Conservation (phyloP, 1,140 invertebrate genomes). For the Maniola jurtina region DNA sequence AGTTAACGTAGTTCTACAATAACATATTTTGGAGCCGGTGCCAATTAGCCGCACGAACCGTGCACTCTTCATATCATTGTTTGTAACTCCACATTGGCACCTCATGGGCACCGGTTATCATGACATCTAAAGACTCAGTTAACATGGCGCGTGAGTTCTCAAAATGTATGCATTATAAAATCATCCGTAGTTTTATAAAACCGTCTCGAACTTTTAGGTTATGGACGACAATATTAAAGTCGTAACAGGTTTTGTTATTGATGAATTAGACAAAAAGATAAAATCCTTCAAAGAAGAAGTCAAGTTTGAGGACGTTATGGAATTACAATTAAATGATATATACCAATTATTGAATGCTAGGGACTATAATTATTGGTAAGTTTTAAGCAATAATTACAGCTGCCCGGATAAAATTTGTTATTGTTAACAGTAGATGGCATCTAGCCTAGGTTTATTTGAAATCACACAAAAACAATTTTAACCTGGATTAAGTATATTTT, state of each 20-base stretch:
- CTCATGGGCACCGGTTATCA: too few relatives aligned
- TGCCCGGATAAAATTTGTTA: neutral
- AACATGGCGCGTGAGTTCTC: too few relatives aligned
- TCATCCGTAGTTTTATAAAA: too few relatives aligned
- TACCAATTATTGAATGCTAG: constrained; percentile 36
- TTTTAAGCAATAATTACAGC: neutral
- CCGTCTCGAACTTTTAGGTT: constrained; percentile 36
- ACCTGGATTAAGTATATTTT: neutral
- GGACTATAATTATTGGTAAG: constrained; percentile 36
- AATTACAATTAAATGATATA: constrained; percentile 27
- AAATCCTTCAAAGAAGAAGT: neutral
- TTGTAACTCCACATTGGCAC: too few relatives aligned
- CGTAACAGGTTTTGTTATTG: constrained; percentile 27
- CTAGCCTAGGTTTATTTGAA: constrained; percentile 14
- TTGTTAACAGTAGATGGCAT: neutral
- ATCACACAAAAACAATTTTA: constrained; percentile 16
- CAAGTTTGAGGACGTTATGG: constrained; percentile 17
- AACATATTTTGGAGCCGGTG: too few relatives aligned
- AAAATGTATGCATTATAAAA: too few relatives aligned
- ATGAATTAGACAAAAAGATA: constrained; percentile 2
- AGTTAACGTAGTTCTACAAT: too few relatives aligned
- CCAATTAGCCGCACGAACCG: too few relatives aligned
- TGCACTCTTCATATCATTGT: too few relatives aligned
- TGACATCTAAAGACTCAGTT: too few relatives aligned
- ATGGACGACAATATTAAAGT: constrained; percentile 32